Percentiles rank a stretch among this genome's conserved stretches.
Conservation (phyloP, 2,888 invertebrate genomes). For the Rhaphigaster nebulosa region DNA sequence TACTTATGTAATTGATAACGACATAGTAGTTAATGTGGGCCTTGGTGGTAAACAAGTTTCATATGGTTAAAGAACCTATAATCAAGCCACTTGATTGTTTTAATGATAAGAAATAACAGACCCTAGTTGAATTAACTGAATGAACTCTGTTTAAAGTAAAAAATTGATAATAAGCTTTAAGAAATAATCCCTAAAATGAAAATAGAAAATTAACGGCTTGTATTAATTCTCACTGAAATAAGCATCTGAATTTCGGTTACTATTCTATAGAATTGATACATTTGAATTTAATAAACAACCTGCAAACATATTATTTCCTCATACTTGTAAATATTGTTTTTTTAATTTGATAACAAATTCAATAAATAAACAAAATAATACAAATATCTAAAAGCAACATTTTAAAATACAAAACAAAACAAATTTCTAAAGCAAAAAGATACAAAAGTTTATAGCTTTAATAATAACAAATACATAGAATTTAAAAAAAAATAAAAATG, state of each 20-base stretch:
- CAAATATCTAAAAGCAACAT: conserved; percentile 20
- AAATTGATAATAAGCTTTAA: neutral
- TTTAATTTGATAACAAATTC: conserved; percentile 4
- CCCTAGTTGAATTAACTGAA: neutral
- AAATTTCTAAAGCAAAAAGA: neutral
- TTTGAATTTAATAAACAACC: neutral
- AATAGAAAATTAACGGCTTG: neutral
- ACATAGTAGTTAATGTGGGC: too few species aligned
- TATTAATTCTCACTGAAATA: neutral
- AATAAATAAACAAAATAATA: conserved; percentile 36
- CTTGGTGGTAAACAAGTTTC: too few species aligned
- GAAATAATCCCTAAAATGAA: neutral
- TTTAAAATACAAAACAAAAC: conserved; percentile 34
- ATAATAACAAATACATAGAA: neutral
- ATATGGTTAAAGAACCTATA: neutral
- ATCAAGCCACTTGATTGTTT: neutral
- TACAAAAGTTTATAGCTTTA: neutral
- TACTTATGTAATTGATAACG: too few species aligned
- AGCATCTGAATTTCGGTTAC: neutral
- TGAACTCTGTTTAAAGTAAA: neutral
- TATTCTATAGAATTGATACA: neutral
- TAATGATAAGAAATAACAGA: neutral
- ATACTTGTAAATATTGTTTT: neutral
- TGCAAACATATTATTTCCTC: neutral
- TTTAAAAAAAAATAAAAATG: neutral